Percentiles rank a stretch among this genome's conserved stretches.
These are phyloP conservation scores for Hippocampus abdominalis DNA, from an alignment of 2,113 vertebrate species.

Conservation along the genomic window DNA sequence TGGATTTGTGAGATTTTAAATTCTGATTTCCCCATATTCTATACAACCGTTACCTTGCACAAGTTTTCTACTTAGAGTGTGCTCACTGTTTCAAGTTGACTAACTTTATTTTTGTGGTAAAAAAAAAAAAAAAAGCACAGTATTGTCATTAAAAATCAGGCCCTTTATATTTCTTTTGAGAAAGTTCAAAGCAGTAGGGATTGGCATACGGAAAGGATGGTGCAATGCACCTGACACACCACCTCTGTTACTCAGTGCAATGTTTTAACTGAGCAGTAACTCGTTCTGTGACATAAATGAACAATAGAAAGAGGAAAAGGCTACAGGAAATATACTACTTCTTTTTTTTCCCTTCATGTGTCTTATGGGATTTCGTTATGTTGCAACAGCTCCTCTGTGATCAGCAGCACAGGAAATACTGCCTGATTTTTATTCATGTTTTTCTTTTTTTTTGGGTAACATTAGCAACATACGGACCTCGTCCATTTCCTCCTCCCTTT, in stretches of 20 bases:
- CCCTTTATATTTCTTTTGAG: slow-evolving; percentile 67
- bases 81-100: slow-evolving; percentile 10
- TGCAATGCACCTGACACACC: slow-evolving; percentile 71
- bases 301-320: slow-evolving; percentile 51
- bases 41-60: not conserved
- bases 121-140: slow-evolving; percentile 50
- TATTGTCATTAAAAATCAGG: slow-evolving; percentile 63
- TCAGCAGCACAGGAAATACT: slow-evolving; percentile 17
- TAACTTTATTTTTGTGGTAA: slow-evolving; percentile 37
- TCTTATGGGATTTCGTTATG: slow-evolving; percentile 13
- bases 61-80: slow-evolving; percentile 19
- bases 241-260: slow-evolving; percentile 51
- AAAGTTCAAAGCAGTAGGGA: slow-evolving; percentile 66
- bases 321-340: slow-evolving; percentile 39
- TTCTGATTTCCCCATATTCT: not conserved
- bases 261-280: slow-evolving; percentile 53
- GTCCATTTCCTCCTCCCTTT: slow-evolving; percentile 88
- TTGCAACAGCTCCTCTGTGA: slow-evolving; percentile 44
- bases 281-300: slow-evolving; percentile 43
- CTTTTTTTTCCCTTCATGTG: slow-evolving; percentile 1
- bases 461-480: slow-evolving; percentile 76
- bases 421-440: not conserved
- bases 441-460: not conserved
- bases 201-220: slow-evolving; percentile 70
- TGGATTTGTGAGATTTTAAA: not conserved